phyloP scores from a whole-genome alignment of 2,888 invertebrate genomes.

The Stegana nigrithorax region DNA sequence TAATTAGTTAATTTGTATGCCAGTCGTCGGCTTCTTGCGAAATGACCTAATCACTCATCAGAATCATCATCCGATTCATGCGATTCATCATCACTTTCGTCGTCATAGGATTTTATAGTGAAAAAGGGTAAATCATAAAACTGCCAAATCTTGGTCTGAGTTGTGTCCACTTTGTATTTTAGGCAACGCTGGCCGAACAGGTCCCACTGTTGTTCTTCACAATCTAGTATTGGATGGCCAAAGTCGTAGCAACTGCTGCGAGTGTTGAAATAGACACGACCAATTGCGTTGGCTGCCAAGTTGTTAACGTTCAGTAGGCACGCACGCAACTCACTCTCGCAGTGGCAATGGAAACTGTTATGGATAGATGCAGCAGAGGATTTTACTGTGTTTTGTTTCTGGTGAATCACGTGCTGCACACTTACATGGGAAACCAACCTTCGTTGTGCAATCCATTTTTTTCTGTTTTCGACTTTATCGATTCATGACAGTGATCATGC shows the following conservation, averaged over 20 bases:
- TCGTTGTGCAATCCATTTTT: conserved; percentile 36
- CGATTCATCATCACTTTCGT: conserved; percentile 19
- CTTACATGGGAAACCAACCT: conserved; percentile 50
- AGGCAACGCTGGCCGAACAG: conserved; percentile 48
- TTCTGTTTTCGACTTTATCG: conserved; percentile 47
- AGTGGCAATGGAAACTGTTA: conserved; percentile 52
- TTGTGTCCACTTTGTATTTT: conserved; percentile 45
- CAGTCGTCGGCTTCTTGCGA: not conserved
- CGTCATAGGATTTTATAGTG: conserved; percentile 32
- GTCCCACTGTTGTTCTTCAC: conserved; percentile 42
- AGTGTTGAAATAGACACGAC: conserved; percentile 51
- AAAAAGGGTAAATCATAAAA: conserved; percentile 59
- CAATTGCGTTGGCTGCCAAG: conserved; percentile 46
- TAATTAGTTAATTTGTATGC: conserved; percentile 9
- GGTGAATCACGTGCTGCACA: not conserved
- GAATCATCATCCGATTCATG: not conserved
- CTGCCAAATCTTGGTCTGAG: conserved; percentile 44
- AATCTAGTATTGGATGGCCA: conserved; percentile 49
- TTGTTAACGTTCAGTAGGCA: conserved; percentile 48
- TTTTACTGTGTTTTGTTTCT: not conserved
- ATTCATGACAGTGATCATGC: conserved; percentile 74
- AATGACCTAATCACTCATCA: not conserved
- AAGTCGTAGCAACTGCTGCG: conserved; percentile 48
- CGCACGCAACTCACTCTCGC: conserved; percentile 50
- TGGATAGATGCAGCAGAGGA: not conserved